These are phyloP conservation scores for Tragelaphus oryx DNA, from an alignment of 2,797 vertebrate genomes.

Conservation along the genomic window DNA sequence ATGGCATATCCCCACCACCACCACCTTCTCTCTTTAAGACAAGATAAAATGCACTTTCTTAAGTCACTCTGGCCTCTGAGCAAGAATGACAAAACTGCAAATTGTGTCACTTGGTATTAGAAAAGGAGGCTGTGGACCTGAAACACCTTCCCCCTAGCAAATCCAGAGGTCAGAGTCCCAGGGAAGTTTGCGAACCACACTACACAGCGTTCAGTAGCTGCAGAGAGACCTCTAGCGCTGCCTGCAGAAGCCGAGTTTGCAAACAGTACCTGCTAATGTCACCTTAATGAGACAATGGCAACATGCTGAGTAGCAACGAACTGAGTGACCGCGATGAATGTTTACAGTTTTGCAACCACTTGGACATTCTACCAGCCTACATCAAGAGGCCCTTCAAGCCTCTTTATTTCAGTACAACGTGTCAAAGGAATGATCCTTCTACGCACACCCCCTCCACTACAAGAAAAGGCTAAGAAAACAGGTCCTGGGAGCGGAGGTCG, in stretches of 20 bases:
- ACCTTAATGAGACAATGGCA: slow-evolving; percentile 75
- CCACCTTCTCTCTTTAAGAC: neutral
- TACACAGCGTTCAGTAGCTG: slow-evolving; percentile 34
- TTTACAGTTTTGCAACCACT: slow-evolving; percentile 64
- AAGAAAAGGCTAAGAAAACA: slow-evolving; percentile 41
- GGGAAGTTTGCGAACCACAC: slow-evolving; percentile 46
- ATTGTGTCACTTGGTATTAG: neutral
- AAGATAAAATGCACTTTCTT: slow-evolving; percentile 11
- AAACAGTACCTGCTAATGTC: slow-evolving; percentile 71
- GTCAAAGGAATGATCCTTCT: slow-evolving; percentile 19
- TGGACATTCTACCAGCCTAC: slow-evolving; percentile 24
- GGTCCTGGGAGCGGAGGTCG: neutral
- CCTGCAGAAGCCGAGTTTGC: slow-evolving; percentile 51
- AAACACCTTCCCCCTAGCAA: slow-evolving; percentile 18
- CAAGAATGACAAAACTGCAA: slow-evolving; percentile 45
- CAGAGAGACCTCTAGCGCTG: slow-evolving; percentile 66
- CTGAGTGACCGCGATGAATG: slow-evolving; percentile 54
- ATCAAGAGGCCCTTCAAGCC: neutral
- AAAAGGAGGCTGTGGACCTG: neutral
- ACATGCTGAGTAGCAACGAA: slow-evolving; percentile 63
- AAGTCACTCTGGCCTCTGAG: neutral
- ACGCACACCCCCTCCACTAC: neutral
- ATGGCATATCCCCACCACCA: neutral
- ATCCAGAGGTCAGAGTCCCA: slow-evolving; percentile 45
- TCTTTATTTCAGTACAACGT: slow-evolving; percentile 25